Percentiles rank a stretch among this genome's conserved stretches.
Conservation (phyloP, 2,797 vertebrate species). For the Sebastes umbrosus region DNA sequence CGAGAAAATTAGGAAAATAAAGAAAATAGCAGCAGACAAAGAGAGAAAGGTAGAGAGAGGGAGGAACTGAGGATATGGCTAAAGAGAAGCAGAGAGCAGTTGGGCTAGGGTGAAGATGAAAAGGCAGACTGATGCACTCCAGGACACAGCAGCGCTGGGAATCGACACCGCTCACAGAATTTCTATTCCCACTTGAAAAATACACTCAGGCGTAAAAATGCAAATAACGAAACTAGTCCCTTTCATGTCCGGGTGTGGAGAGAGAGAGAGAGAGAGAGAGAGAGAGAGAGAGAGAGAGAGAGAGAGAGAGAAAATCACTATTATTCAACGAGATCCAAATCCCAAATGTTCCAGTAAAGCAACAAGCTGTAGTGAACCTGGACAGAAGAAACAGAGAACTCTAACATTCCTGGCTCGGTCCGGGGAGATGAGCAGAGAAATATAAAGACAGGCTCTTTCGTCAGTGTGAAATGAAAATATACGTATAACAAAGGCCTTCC, state of each 20-base stretch:
- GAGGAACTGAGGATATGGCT: slow-evolving; percentile 31
- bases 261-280: slow-evolving; percentile 18
- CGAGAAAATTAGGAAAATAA: slow-evolving; percentile 3
- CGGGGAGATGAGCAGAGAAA: slow-evolving; percentile 25
- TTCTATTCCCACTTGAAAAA: slow-evolving; percentile 78
- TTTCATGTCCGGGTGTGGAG: slow-evolving; percentile 73
- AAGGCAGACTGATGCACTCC: slow-evolving; percentile 75
- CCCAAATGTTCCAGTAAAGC: slow-evolving; percentile 65
- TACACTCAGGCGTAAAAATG: slow-evolving; percentile 77
- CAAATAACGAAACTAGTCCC: slow-evolving; percentile 71
- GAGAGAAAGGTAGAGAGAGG: slow-evolving; percentile 2
- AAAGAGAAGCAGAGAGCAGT: slow-evolving; percentile 47
- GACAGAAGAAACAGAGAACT: slow-evolving; percentile 1
- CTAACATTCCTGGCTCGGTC: slow-evolving; percentile 33
- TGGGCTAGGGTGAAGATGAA: slow-evolving; percentile 71
- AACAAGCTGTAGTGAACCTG: slow-evolving; percentile 65
- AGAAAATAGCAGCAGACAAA: background rate
- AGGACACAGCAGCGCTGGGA: slow-evolving; percentile 73
- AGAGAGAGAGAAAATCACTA: slow-evolving; percentile 39
- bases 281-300: slow-evolving; percentile 1
- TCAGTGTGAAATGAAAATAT: slow-evolving; percentile 42
- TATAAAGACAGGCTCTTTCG: slow-evolving; percentile 18
- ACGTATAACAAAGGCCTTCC: slow-evolving; percentile 9
- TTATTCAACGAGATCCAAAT: slow-evolving; percentile 70
- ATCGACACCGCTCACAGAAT: slow-evolving; percentile 64